A percentile compares a stretch with the other conserved stretches of the same genome.
Evolutionary conservation across 2,113 vertebrate species (phyloP).

Genomic region (Semnornis frantzii): DNA sequence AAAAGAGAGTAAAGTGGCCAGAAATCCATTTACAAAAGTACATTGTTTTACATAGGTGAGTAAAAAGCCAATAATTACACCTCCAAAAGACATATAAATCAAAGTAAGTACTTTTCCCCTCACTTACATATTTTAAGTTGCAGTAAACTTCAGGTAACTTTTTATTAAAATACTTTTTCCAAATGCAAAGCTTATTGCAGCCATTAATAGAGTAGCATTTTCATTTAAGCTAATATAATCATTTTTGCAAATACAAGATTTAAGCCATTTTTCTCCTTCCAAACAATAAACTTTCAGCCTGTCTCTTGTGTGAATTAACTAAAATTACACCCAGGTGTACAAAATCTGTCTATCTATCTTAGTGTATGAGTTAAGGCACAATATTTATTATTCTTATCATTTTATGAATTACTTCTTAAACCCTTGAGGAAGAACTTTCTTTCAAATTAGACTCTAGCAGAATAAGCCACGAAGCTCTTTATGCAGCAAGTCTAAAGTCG

Average conservation of each 20-base stretch:
- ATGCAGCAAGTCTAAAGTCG: slow-evolving; percentile 49
- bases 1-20: slow-evolving; percentile 81
- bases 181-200: slow-evolving; percentile 75
- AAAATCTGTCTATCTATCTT: slow-evolving; percentile 74
- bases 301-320: slow-evolving; percentile 82
- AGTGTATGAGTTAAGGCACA: slow-evolving; percentile 75
- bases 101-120: slow-evolving; percentile 81
- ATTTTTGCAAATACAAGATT: slow-evolving; percentile 79
- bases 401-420: slow-evolving; percentile 82
- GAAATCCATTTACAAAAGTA: slow-evolving; percentile 89
- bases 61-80: slow-evolving; percentile 88
- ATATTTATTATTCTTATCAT: slow-evolving; percentile 82
- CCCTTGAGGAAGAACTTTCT: slow-evolving; percentile 80
- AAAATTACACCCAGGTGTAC: slow-evolving; percentile 80
- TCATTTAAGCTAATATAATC: slow-evolving; percentile 80
- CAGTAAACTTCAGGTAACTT: slow-evolving; percentile 80
- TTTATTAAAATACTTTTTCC: slow-evolving; percentile 76
- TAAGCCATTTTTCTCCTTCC: slow-evolving; percentile 68
- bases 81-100: slow-evolving; percentile 85
- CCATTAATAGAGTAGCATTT: slow-evolving; percentile 77
- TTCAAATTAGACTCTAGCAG: slow-evolving; percentile 73
- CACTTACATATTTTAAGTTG: slow-evolving; percentile 82
- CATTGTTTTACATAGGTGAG: slow-evolving; percentile 87
- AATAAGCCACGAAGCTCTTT: slow-evolving; percentile 67
- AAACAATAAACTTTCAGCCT: slow-evolving; percentile 79